These are phyloP conservation scores for Drosophila gaucha DNA, from an alignment of 2,888 invertebrate species.

Conservation along the genomic window DNA sequence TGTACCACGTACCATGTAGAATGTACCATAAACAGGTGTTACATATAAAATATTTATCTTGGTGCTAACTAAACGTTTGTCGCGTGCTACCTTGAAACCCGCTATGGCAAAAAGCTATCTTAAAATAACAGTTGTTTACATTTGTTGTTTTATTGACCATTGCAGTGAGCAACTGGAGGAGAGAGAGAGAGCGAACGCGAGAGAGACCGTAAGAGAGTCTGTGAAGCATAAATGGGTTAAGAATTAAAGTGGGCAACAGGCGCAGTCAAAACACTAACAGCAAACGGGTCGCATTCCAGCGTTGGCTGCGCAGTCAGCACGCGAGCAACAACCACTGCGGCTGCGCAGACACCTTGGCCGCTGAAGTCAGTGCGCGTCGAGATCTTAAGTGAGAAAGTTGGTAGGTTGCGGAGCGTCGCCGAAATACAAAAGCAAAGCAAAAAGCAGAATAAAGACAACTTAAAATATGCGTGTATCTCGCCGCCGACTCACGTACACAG, in stretches of 20 bases:
- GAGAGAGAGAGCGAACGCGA: constrained; percentile 4
- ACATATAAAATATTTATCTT: constrained; percentile 22
- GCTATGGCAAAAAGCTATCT: constrained; percentile 24
- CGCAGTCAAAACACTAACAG: constrained; percentile 43
- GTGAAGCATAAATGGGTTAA: constrained; percentile 66
- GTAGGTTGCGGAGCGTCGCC: constrained; percentile 7
- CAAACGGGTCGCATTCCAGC: constrained; percentile 68
- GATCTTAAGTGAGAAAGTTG: constrained; percentile 64
- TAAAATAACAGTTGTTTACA: constrained; percentile 31
- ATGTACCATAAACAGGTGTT: background rate
- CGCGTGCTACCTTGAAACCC: constrained; percentile 45
- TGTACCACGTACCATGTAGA: too few species aligned
- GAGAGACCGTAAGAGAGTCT: background rate
- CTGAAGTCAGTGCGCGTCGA: constrained; percentile 58
- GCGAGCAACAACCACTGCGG: constrained; percentile 26
- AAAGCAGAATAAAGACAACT: constrained; percentile 38
- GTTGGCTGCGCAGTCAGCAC: constrained; percentile 47
- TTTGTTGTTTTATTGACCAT: constrained; percentile 31
- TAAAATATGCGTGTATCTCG: constrained; percentile 48
- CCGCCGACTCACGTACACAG: constrained; percentile 23
- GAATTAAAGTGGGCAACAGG: constrained; percentile 55
- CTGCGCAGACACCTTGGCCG: constrained; percentile 54
- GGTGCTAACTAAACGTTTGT: constrained; percentile 10
- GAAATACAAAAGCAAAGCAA: constrained; percentile 12
- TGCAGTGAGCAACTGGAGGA: constrained; percentile 10